Base-by-base conservation (phyloP, 2,797 vertebrate genomes). In the Gymnoscopelus braueri region DNA sequence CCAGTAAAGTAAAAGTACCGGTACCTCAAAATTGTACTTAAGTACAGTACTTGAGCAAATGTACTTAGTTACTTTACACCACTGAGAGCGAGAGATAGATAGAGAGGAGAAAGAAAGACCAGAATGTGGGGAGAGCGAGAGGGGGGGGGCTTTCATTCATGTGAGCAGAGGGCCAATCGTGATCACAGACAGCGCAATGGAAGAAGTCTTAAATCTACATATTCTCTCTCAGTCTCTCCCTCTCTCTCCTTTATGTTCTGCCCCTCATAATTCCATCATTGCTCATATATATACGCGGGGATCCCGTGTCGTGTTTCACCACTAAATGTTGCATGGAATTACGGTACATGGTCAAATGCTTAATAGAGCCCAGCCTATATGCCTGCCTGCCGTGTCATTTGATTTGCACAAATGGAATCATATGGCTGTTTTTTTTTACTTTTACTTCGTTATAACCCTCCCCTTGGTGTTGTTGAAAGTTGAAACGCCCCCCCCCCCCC, bases 271-370 rank as follows among this genome's bases (percentile, higher is more conserved):
- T 65, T 75, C 47, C 79, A 56, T 23, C 50, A 15, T 50, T 47
- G 10, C 67, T 80, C 76, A 24, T 54, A 61, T 72, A 24, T 53
- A 61, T 74, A 66, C 59, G 29, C 5, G 19, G 47, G 52, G 47
- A 60, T 72, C 75, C 63, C 69, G 71, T 65, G 69, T 81, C 81
- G 70, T 72, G 69, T 81, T 85, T 74, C 66, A 56, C 60, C 0
- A 0, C 67, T 76, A 68, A 84, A 85, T 77, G 78, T 83, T 83
- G 78, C 74, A 66, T 71, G 68, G 76, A 78, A 75, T 80, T 66
- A 71, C 66, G 52, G 74, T 68, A 59, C 51, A 35, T 75, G 39
- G 68, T 77, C 58, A 56, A 24, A 76, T 72, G 44, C 65, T 72
- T 69, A 48, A 58, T 71, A 58, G 48, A 83, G 62, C 51, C 77